A percentile compares a stretch with the other conserved stretches of the same genome.
phyloP scores from a whole-genome alignment of 1,140 invertebrate species.

The Nasonia giraulti region DNA sequence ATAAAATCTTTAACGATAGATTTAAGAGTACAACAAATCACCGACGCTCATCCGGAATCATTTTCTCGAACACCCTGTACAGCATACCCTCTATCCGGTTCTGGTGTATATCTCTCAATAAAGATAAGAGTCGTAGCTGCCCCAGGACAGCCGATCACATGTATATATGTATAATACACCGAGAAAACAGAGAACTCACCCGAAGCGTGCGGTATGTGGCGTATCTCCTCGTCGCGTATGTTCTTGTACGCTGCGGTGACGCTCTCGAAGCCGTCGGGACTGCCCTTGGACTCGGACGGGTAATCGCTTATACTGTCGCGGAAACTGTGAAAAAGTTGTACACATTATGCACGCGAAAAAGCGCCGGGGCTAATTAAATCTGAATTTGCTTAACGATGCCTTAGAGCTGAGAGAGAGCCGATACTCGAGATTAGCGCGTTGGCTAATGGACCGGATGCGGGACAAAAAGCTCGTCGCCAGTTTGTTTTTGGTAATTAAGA shows the following conservation, averaged over 20 bases:
- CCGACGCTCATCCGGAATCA: background rate
- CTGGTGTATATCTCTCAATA: background rate
- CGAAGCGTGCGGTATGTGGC: conserved; percentile 76
- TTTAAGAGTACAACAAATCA: background rate
- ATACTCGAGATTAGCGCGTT: background rate
- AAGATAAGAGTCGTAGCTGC: background rate
- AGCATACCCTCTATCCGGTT: background rate
- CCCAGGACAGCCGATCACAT: background rate
- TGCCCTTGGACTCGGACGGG: conserved; percentile 75
- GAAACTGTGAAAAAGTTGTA: conserved; percentile 56
- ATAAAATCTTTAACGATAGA: too few species aligned
- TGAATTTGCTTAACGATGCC: background rate
- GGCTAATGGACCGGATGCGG: background rate
- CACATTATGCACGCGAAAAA: conserved; percentile 20
- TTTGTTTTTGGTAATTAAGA: conserved; percentile 37
- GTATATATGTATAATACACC: conserved; percentile 21
- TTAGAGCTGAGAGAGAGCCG: background rate
- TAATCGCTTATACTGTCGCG: conserved; percentile 77
- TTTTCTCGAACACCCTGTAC: background rate
- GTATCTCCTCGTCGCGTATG: conserved; percentile 77
- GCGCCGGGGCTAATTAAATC: conserved; percentile 23
- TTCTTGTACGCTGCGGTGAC: conserved; percentile 79
- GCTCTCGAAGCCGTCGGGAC: conserved; percentile 75
- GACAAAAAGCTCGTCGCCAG: conserved; percentile 10
- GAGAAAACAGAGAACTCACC: conserved; percentile 67